A percentile compares a stretch with the other conserved stretches of the same genome.
Conservation (phyloP, 2,113 vertebrate genomes). For the Archocentrus centrarchus region DNA sequence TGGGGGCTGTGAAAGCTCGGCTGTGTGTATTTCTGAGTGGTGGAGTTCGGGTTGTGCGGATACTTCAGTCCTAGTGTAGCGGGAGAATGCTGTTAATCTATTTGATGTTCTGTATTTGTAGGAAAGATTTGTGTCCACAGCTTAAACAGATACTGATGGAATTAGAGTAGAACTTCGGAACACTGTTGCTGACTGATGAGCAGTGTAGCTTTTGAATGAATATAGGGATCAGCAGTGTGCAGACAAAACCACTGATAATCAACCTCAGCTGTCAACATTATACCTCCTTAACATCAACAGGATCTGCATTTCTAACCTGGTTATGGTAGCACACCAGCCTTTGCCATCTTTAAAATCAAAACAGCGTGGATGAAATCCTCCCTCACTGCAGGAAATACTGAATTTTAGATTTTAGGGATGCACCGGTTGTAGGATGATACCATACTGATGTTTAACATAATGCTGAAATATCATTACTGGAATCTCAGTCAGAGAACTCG, state of each 20-base stretch:
- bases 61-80: background rate
- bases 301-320: background rate
- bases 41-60: background rate
- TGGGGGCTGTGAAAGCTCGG: background rate
- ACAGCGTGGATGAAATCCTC: background rate
- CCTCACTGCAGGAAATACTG: too few relatives aligned
- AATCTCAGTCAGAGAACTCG: too few relatives aligned
- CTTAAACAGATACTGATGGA: background rate
- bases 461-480: too few relatives aligned
- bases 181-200: background rate
- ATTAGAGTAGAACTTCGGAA: background rate
- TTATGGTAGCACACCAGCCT: background rate
- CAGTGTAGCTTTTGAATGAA: background rate
- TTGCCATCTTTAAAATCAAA: background rate
- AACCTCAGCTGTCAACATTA: too few relatives aligned
- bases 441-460: too few relatives aligned
- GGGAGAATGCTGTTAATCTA: background rate
- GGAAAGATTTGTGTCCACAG: background rate
- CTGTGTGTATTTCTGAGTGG: background rate
- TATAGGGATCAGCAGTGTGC: background rate
- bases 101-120: background rate
- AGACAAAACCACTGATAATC: background rate
- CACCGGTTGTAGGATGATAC: too few relatives aligned
- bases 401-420: too few relatives aligned
- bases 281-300: too few relatives aligned